These are phyloP conservation scores for Thaleichthys pacificus DNA, from an alignment of 2,797 vertebrate genomes.

Conservation along the genomic window DNA sequence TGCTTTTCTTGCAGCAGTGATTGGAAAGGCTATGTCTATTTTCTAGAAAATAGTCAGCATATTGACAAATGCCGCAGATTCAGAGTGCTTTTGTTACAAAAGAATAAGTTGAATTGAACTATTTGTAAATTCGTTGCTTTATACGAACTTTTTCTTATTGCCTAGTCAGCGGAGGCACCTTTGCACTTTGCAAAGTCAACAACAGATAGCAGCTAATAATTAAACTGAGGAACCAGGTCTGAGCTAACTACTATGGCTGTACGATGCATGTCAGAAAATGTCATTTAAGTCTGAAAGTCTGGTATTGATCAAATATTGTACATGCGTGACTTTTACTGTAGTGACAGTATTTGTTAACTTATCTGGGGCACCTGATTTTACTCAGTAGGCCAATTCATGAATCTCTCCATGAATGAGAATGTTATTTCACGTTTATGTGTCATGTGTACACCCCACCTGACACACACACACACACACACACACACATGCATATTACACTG, in stretches of 20 bases:
- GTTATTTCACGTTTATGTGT: too few relatives aligned
- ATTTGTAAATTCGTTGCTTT: not conserved
- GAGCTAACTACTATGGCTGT: too few relatives aligned
- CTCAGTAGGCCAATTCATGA: too few relatives aligned
- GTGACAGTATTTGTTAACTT: too few relatives aligned
- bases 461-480: not conserved
- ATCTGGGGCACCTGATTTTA: too few relatives aligned
- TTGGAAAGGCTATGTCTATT: not conserved
- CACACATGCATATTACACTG: not conserved
- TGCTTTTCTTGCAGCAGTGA: not conserved
- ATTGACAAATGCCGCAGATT: not conserved
- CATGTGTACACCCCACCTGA: too few relatives aligned
- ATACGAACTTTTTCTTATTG: not conserved
- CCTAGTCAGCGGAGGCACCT: conserved; percentile 47
- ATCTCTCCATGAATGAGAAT: too few relatives aligned
- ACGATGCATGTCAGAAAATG: too few relatives aligned
- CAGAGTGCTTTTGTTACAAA: not conserved
- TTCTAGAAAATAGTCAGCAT: not conserved
- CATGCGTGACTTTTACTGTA: too few relatives aligned
- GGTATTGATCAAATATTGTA: too few relatives aligned
- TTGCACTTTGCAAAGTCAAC: conserved; percentile 58
- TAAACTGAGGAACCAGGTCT: conserved; percentile 30
- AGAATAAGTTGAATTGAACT: not conserved
- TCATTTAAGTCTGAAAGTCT: too few relatives aligned
- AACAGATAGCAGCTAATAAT: conserved; percentile 48